Percentiles rank a stretch among this genome's conserved stretches.
Conservation (phyloP, 2,888 invertebrate genomes). For the Polyommatus icarus region DNA sequence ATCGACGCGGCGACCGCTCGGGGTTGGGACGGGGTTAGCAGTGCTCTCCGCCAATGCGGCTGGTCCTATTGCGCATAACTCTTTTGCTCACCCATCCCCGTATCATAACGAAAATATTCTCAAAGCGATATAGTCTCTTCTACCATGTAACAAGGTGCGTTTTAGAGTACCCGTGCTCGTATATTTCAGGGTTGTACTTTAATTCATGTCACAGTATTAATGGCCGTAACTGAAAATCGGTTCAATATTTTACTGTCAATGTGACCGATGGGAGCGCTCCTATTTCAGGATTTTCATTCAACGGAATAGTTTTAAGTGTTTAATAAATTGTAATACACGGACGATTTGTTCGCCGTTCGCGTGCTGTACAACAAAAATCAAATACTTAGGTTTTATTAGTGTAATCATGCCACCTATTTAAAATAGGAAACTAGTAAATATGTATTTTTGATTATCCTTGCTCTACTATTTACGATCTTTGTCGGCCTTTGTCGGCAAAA, state of each 20-base stretch:
- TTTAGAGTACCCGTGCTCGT: background rate
- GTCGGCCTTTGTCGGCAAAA: background rate
- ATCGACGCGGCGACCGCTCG: conserved; percentile 44
- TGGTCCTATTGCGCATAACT: conserved; percentile 54
- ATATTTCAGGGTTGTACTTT: background rate
- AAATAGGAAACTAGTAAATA: background rate
- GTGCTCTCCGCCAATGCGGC: conserved; percentile 50
- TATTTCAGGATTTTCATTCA: conserved; percentile 14
- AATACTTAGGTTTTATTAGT: background rate
- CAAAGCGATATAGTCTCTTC: background rate
- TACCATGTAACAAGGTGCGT: background rate
- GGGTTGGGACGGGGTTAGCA: conserved; percentile 52
- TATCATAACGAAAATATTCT: background rate
- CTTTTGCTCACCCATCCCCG: conserved; percentile 20
- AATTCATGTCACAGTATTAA: conserved; percentile 29
- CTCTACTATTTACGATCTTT: background rate
- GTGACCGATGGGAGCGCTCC: background rate
- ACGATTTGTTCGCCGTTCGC: background rate
- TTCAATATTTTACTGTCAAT: conserved; percentile 28
- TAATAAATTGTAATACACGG: conserved; percentile 2
- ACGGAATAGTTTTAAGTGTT: background rate
- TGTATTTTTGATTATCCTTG: background rate
- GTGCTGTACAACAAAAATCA: background rate
- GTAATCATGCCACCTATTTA: background rate
- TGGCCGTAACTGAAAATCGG: conserved; percentile 21